Evolutionary conservation across 1,140 invertebrate species (phyloP).

Genomic region (Kradibia gibbosae): DNA sequence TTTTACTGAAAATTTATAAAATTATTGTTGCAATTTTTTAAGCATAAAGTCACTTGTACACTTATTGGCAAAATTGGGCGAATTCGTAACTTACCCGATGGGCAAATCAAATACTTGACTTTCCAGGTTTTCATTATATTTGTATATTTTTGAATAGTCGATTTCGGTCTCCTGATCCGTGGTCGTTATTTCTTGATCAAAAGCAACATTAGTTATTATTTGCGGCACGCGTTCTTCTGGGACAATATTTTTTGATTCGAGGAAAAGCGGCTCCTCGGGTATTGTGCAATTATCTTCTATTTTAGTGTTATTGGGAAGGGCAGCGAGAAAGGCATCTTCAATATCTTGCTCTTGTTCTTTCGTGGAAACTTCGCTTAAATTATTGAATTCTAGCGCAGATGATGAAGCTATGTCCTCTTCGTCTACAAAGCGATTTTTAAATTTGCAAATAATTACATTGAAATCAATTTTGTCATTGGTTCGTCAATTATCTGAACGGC

Average conservation of each 20-base stretch:
- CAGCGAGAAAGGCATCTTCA: conserved; percentile 28
- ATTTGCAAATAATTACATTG: conserved; percentile 16
- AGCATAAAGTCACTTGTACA: too few relatives aligned
- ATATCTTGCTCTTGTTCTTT: conserved; percentile 35
- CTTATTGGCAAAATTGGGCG: not conserved
- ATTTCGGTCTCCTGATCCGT: not conserved
- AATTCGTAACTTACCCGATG: conserved; percentile 6
- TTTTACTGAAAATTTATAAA: too few relatives aligned
- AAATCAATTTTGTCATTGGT: too few relatives aligned
- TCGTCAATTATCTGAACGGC: too few relatives aligned
- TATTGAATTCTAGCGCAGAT: conserved; percentile 19
- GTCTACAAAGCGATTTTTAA: conserved; percentile 11
- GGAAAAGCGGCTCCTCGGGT: conserved; percentile 5
- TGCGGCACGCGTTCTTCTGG: not conserved
- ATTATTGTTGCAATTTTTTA: too few relatives aligned
- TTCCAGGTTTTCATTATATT: conserved; percentile 15
- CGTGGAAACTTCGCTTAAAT: conserved; percentile 22
- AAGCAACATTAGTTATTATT: conserved; percentile 22
- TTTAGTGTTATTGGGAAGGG: conserved; percentile 18
- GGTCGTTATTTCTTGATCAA: conserved; percentile 30
- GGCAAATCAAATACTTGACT: not conserved
- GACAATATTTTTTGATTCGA: not conserved
- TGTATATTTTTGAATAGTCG: conserved; percentile 12
- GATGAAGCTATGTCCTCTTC: conserved; percentile 21
- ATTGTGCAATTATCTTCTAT: conserved; percentile 28